A percentile compares a stretch with the other conserved stretches of the same genome.
These are phyloP conservation scores for Cryptus armator DNA, from an alignment of 2,888 invertebrate genomes.

Conservation along the genomic window DNA sequence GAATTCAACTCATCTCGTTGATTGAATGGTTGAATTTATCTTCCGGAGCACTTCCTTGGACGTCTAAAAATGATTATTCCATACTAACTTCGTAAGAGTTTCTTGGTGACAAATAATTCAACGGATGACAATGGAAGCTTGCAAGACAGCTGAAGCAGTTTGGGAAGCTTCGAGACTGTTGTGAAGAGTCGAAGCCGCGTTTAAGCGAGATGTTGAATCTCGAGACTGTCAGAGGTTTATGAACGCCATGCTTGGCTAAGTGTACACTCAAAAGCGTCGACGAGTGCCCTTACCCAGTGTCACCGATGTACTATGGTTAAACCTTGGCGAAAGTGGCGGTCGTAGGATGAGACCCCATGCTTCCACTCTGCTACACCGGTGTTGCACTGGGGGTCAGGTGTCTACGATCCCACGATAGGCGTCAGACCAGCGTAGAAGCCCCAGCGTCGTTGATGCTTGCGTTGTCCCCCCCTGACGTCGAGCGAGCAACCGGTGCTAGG, in stretches of 20 bases:
- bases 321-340: conserved; percentile 50
- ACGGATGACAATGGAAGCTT: background rate
- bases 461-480: conserved; percentile 44
- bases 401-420: conserved; percentile 77
- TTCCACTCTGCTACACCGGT: conserved; percentile 49
- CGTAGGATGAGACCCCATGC: conserved; percentile 36
- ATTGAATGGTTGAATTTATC: background rate
- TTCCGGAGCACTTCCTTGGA: background rate
- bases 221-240: conserved; percentile 3
- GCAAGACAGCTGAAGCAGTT: background rate
- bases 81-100: background rate
- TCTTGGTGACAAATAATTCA: background rate
- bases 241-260: conserved; percentile 17
- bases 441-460: conserved; percentile 53
- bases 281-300: conserved; percentile 26
- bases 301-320: conserved; percentile 34
- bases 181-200: conserved; percentile 1
- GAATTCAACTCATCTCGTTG: background rate
- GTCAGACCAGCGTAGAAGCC: conserved; percentile 66
- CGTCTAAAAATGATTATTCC: background rate
- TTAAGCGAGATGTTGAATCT: background rate
- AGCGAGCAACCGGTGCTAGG: conserved; percentile 58
- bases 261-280: conserved; percentile 31
- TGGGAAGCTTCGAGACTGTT: background rate
- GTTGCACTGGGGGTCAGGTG: conserved; percentile 77